phyloP scores from a whole-genome alignment of 2,797 vertebrate species.

The Microctenopoma steveboyesi region DNA sequence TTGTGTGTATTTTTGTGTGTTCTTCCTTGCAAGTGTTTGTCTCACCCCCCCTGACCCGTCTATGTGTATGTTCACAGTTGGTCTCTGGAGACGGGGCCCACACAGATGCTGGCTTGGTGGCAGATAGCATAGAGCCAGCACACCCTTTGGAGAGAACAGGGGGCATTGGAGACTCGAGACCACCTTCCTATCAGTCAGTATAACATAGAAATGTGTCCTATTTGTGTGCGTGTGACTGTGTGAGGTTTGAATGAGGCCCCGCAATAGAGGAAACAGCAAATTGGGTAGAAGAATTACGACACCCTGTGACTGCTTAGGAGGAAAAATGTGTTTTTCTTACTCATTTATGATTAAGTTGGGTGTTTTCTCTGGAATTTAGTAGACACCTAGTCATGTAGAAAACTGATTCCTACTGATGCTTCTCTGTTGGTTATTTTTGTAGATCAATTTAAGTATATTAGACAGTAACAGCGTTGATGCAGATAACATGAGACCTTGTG shows the following conservation, averaged over 20 bases:
- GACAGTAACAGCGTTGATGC: no score
- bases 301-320: conserved; percentile 31
- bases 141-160: conserved; percentile 90
- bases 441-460: background rate
- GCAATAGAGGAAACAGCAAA: conserved; percentile 19
- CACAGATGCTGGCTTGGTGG: conserved; percentile 81
- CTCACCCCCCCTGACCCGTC: conserved; percentile 20
- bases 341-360: background rate
- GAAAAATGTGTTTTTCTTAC: background rate
- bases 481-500: no score
- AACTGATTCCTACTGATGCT: no score
- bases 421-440: no score
- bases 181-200: conserved; percentile 95
- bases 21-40: conserved; percentile 21
- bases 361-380: conserved; percentile 2
- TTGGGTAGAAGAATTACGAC: conserved; percentile 35
- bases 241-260: conserved; percentile 30
- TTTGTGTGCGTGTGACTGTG: conserved; percentile 2
- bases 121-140: conserved; percentile 78
- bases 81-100: conserved; percentile 88
- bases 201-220: background rate
- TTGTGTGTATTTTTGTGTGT: conserved; percentile 19
- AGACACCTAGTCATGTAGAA: background rate
- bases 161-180: conserved; percentile 92
- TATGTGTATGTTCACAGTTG: conserved; percentile 77